phyloP scores from a whole-genome alignment of 2,113 vertebrate genomes.

The Ifrita kowaldi region DNA sequence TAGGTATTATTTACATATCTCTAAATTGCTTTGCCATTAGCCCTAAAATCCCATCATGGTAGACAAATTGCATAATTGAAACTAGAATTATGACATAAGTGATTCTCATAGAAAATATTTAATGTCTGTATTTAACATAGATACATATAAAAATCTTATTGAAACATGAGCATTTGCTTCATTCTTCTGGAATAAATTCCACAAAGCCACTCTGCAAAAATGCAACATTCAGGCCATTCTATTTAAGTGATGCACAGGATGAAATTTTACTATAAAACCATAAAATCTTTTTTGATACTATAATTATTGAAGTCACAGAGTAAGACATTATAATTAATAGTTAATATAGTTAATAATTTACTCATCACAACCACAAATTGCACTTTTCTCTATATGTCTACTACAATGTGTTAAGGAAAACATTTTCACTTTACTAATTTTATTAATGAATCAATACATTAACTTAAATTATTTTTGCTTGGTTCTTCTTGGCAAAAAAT shows the following conservation, averaged over 20 bases:
- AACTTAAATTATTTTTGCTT: neutral
- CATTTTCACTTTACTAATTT: neutral
- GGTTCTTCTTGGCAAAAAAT: neutral
- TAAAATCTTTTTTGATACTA: neutral
- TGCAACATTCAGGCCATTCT: neutral
- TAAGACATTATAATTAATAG: neutral
- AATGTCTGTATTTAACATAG: neutral
- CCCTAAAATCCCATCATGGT: neutral
- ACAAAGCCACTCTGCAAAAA: neutral
- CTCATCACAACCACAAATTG: neutral
- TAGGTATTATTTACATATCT: neutral
- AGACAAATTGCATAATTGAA: neutral
- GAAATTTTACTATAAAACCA: neutral
- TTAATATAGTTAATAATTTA: neutral
- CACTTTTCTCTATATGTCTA: neutral
- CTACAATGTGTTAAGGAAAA: neutral
- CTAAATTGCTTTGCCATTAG: neutral
- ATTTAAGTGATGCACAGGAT: neutral
- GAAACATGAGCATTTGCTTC: neutral
- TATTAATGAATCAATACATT: neutral
- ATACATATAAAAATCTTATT: neutral
- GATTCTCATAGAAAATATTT: neutral
- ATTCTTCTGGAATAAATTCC: neutral
- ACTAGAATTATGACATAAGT: neutral
- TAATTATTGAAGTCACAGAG: neutral